Evolutionary conservation across 2,888 invertebrate species (phyloP), one percentile per base, ranked within the genome.

Genomic region (Dasypogon diadema): DNA sequence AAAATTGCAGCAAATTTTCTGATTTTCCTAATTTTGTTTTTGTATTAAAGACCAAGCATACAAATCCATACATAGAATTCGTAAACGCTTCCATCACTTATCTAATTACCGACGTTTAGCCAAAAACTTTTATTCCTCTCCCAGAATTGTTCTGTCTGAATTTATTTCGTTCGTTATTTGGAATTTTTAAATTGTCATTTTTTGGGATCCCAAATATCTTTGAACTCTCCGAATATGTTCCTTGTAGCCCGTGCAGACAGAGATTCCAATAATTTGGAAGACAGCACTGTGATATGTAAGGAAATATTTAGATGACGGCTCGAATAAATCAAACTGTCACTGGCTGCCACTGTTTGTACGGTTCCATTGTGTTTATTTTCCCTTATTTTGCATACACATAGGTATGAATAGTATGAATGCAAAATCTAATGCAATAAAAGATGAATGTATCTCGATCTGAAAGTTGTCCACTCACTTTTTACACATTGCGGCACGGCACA

Each of bases 241-340:
- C n/a, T 18, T 48, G 12, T 37, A 10, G 37, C 22, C 46, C 60
- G 37, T 46, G 46, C 46, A 65, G 65, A 65, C 46, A 65, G 37
- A 65, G 65, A 65, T 65, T 65, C 65, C 65, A 65, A 65, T 65
- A 65, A 65, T 65, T 65, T 24, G 46, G 46, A 37, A 42, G 65
- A 65, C 65, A 65, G 42, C 22, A 22, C 65, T 48, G 26, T 65
- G 65, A 65, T 65, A 65, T 48, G 65, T 46, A 65, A 46, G 65
- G 48, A 65, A 65, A 65, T 65, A 65, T 65, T 65, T 65, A n/a
- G 65, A 65, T 65, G 65, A 65, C 65, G 65, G 65, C n/a, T 48
- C 12, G 48, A 48, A 65, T 65, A 65, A 65, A 65, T 65, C 65
- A 65, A 65, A 65, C 65, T 65, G 65, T 65, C 65, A 65, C 65